These are phyloP conservation scores for Caenorhabditis briggsae DNA, from an alignment of 1,140 invertebrate genomes.

Conservation along the genomic window DNA sequence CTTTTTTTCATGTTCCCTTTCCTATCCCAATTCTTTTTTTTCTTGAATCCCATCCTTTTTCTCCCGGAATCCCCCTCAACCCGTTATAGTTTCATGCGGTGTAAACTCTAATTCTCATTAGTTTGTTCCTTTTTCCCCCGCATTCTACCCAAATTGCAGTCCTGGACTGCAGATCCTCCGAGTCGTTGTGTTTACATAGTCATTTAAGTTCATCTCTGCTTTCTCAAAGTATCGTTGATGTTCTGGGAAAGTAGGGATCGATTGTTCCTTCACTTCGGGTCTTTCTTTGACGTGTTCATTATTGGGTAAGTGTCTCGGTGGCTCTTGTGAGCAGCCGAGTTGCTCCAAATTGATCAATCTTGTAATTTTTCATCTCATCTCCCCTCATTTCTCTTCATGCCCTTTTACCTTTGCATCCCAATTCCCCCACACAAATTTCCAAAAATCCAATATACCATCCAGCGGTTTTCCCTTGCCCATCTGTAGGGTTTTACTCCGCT, in stretches of 20 bases:
- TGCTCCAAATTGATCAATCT: constrained; percentile 29
- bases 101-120: constrained; percentile 44
- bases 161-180: constrained; percentile 15
- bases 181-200: constrained; percentile 55
- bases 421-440: background rate
- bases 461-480: constrained; percentile 51
- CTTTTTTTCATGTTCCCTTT: background rate
- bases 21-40: background rate
- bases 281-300: constrained; percentile 24
- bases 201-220: constrained; percentile 3
- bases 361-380: constrained; percentile 31
- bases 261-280: constrained; percentile 40
- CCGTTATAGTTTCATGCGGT: constrained; percentile 36
- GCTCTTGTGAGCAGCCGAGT: background rate
- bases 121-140: background rate
- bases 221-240: background rate
- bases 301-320: background rate
- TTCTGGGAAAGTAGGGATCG: background rate
- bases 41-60: background rate
- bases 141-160: background rate
- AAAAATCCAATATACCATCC: background rate
- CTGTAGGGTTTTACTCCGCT: constrained; percentile 49
- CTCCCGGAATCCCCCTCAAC: constrained; percentile 5
- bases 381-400: background rate
- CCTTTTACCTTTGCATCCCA: background rate